Evolutionary conservation across 2,888 invertebrate genomes (phyloP), one percentile per base, ranked within the genome.

Genomic region (Periphyllus acericola): DNA sequence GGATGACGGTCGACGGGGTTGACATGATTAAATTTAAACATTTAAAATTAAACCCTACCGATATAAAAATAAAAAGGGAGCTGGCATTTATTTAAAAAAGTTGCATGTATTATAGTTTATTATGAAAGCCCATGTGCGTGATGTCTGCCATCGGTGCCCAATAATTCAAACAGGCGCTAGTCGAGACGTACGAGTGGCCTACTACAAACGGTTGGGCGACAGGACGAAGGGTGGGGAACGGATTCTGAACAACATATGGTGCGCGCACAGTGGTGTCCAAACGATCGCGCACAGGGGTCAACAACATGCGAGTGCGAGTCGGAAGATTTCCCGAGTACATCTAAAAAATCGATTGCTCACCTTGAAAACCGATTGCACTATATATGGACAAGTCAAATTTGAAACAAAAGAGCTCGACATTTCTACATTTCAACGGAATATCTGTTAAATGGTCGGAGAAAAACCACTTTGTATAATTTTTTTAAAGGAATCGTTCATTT

Each of bases 241-340:
- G 87, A 86, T 86, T 86, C 79, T 86, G 86, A 74, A 72, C 87
- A 87, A 87, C 87, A 87, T 87, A 87, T 87, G 87, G 87, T 81
- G 87, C 74, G 29, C 87, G n/a, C 32, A 46, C 87, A 87, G 81
- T 80, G 87, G 87, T 87, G 40, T 21, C 72, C 80, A 87, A 87
- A 87, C 80, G 25, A 6, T 25, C 9, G 21, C 40, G 60, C n/a
- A 34, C 74, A 75, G 87, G 87, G 87, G 87, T 87, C 87, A 87
- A 87, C 81, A 87, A 87, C 87, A 87, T 46, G 66, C 52, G 75
- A 83, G 36, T 25, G 79, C 79, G 36, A 79, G 79, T 79, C 21
- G 40, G n/a, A 79, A n/a, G 36, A 79, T 72, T 76, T 60, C 32
- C 76, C 29, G 76, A 32, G 76, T 76, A 40, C 32, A 34, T 66